A percentile compares a stretch with the other conserved stretches of the same genome.
Evolutionary conservation across 2,113 vertebrate species (phyloP).

Genomic region (Propithecus coquereli): DNA sequence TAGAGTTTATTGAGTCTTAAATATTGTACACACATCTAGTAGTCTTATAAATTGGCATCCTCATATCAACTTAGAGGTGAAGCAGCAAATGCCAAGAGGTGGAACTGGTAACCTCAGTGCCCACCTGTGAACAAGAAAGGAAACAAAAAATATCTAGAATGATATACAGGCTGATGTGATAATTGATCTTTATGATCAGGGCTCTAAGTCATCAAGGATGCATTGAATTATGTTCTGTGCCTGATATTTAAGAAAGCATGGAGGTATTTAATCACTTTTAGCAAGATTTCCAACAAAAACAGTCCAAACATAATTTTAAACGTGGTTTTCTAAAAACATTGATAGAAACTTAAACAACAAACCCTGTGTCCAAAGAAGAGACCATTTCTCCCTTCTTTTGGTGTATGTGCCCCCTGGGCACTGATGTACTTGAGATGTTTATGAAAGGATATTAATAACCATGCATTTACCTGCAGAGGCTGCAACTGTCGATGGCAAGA

Average conservation of each 20-base stretch:
- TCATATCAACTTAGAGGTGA: not conserved
- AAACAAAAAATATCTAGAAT: not conserved
- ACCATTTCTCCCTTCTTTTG: not conserved
- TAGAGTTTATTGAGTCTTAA: slow-evolving; percentile 37
- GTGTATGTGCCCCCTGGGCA: accelerated
- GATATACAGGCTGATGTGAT: not conserved
- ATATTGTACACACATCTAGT: slow-evolving; percentile 34
- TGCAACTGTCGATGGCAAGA: too few relatives aligned
- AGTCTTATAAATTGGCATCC: slow-evolving; percentile 28
- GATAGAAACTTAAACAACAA: not conserved
- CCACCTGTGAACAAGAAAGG: not conserved
- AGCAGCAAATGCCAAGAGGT: not conserved
- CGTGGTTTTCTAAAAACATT: slow-evolving; percentile 2
- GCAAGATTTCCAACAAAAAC: not conserved
- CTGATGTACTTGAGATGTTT: not conserved
- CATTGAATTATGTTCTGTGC: not conserved
- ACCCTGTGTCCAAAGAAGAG: not conserved
- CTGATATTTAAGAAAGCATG: slow-evolving; percentile 13
- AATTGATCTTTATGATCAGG: not conserved
- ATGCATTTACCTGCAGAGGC: not conserved
- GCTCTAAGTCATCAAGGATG: not conserved
- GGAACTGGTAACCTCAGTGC: not conserved
- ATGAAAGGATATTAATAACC: not conserved
- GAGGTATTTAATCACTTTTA: slow-evolving; percentile 6
- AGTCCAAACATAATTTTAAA: not conserved